Conservation (phyloP, 2,888 invertebrate species). For the Ctenicera cuprea region DNA sequence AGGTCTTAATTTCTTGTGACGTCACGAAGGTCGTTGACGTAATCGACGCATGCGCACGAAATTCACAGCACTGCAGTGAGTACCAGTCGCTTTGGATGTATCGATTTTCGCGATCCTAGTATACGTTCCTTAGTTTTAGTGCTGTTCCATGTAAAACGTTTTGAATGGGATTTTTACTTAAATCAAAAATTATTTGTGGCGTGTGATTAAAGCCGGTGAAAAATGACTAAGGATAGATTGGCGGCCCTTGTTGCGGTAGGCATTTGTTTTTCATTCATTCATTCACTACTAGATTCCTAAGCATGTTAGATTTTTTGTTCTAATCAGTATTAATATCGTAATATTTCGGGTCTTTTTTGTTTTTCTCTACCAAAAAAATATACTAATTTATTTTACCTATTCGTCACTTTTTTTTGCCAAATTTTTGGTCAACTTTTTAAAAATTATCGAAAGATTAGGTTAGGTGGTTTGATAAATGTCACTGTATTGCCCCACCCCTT, state of each 20-base stretch:
- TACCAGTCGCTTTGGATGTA: constrained; percentile 79
- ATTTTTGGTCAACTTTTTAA: constrained; percentile 32
- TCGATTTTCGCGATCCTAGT: constrained; percentile 88
- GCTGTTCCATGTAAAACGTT: constrained; percentile 82
- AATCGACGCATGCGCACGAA: constrained; percentile 73
- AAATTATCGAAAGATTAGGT: constrained; percentile 47
- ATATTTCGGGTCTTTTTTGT: background rate
- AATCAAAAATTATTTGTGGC: constrained; percentile 80
- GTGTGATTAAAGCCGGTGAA: constrained; percentile 78
- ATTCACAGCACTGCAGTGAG: constrained; percentile 78
- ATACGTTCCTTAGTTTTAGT: constrained; percentile 84
- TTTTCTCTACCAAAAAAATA: background rate
- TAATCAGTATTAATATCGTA: constrained; percentile 2
- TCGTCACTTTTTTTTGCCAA: background rate
- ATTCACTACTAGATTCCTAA: constrained; percentile 49
- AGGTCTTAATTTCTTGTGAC: constrained; percentile 60
- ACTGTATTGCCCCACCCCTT: constrained; percentile 55
- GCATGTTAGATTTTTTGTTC: constrained; percentile 34
- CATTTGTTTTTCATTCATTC: constrained; percentile 59
- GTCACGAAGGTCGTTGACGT: constrained; percentile 69
- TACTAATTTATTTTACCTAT: background rate
- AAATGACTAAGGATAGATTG: constrained; percentile 98
- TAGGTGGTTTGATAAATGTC: constrained; percentile 51
- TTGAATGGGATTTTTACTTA: constrained; percentile 88
- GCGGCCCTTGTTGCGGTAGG: constrained; percentile 96